Percentiles rank a stretch among this genome's conserved stretches.
phyloP scores from a whole-genome alignment of 2,888 invertebrate species.

The Anarsia innoxiella region DNA sequence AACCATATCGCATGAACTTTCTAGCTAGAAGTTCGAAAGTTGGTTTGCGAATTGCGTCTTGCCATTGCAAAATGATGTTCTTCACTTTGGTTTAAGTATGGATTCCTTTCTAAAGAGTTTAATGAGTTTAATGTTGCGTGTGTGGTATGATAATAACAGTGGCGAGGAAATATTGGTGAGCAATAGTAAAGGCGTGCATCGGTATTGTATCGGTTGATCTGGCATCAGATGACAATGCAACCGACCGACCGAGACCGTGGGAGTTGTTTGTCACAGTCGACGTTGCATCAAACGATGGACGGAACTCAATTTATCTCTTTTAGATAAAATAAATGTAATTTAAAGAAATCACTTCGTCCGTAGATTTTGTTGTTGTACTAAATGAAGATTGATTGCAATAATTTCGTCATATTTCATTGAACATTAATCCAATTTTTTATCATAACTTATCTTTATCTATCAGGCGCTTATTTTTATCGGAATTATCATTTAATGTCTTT shows the following conservation, averaged over 20 bases:
- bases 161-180: slow-evolving; percentile 9
- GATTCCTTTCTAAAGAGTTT: slow-evolving; percentile 7
- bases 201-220: slow-evolving; percentile 17
- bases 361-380: too few relatives aligned
- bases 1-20: neutral
- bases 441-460: too few relatives aligned
- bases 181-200: too few relatives aligned
- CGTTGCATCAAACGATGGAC: too few relatives aligned
- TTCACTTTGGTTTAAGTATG: slow-evolving; percentile 5
- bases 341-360: too few relatives aligned
- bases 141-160: slow-evolving; percentile 11
- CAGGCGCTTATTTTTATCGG: too few relatives aligned
- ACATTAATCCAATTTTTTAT: too few relatives aligned
- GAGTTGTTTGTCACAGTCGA: slow-evolving; percentile 26
- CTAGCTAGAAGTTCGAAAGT: neutral
- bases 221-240: slow-evolving; percentile 20
- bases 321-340: too few relatives aligned
- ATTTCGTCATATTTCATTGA: too few relatives aligned
- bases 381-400: too few relatives aligned
- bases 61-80: slow-evolving; percentile 3
- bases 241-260: slow-evolving; percentile 30
- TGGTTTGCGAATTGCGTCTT: neutral
- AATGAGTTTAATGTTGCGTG: slow-evolving; percentile 9
- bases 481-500: too few relatives aligned
- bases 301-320: too few relatives aligned